Conservation (phyloP, 2,797 vertebrate species). For the Scarus forsteni region DNA sequence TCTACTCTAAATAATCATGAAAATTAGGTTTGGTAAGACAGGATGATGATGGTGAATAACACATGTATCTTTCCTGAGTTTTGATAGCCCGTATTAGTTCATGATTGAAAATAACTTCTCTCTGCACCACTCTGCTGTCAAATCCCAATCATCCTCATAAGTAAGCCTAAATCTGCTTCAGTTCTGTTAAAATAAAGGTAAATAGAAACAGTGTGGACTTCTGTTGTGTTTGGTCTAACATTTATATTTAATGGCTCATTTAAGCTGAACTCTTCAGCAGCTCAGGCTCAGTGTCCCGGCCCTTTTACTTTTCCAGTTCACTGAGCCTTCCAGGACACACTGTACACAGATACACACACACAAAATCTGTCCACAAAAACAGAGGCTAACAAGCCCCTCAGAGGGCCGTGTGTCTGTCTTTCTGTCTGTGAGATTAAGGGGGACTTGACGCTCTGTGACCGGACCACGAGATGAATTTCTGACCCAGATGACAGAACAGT, state of each 20-base stretch:
- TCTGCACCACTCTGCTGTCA: too few species aligned
- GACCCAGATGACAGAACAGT: background rate
- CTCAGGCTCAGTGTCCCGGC: slow-evolving; percentile 19
- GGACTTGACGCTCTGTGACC: background rate
- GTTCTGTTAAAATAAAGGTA: background rate
- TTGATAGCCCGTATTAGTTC: too few species aligned
- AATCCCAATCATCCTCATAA: too few species aligned
- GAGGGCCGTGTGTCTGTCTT: background rate
- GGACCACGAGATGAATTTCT: slow-evolving; percentile 1
- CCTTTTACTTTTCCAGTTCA: slow-evolving; percentile 52
- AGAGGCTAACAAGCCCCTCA: slow-evolving; percentile 20
- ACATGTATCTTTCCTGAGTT: too few species aligned
- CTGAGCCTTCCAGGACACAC: slow-evolving; percentile 30
- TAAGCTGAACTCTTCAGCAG: slow-evolving; percentile 24
- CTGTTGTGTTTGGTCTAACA: slow-evolving; percentile 43
- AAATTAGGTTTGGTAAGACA: too few species aligned
- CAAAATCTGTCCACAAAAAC: slow-evolving; percentile 2
- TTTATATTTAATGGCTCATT: slow-evolving; percentile 55
- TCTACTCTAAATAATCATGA: too few species aligned
- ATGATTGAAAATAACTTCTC: too few species aligned
- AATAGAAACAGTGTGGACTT: slow-evolving; percentile 2
- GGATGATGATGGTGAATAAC: too few species aligned
- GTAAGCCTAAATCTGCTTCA: background rate
- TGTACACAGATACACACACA: slow-evolving; percentile 10
- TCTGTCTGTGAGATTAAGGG: slow-evolving; percentile 21